Conservation (phyloP, 2,888 invertebrate species). For the Papilio demoleus region DNA sequence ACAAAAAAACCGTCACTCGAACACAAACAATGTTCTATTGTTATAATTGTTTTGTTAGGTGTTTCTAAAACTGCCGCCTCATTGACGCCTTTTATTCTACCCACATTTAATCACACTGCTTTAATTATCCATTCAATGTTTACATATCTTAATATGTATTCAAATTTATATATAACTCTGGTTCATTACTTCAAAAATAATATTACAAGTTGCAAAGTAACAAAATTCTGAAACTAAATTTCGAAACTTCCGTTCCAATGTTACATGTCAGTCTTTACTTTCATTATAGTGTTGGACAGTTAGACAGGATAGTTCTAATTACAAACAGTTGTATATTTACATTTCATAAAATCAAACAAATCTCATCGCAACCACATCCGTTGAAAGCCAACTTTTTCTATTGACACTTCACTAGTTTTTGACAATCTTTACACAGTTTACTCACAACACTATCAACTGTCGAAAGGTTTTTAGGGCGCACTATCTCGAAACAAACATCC, state of each 20-base stretch:
- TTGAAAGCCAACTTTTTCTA: slow-evolving; percentile 55
- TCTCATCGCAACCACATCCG: slow-evolving; percentile 68
- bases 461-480: slow-evolving; percentile 65
- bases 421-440: slow-evolving; percentile 49
- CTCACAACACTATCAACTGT: slow-evolving; percentile 66
- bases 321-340: slow-evolving; percentile 72
- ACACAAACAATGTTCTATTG: slow-evolving; percentile 77
- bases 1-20: slow-evolving; percentile 63
- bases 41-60: slow-evolving; percentile 73
- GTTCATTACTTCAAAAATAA: slow-evolving; percentile 11
- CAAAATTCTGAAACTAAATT: slow-evolving; percentile 66
- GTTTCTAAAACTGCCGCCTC: slow-evolving; percentile 66
- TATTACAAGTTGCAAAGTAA: slow-evolving; percentile 54
- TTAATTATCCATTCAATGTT: slow-evolving; percentile 52
- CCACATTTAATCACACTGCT: slow-evolving; percentile 60
- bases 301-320: slow-evolving; percentile 63
- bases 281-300: slow-evolving; percentile 69
- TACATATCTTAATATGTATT: background rate
- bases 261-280: slow-evolving; percentile 59
- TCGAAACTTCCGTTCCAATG: slow-evolving; percentile 68
- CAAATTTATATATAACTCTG: slow-evolving; percentile 23
- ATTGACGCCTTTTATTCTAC: slow-evolving; percentile 71
- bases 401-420: slow-evolving; percentile 64
- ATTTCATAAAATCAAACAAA: slow-evolving; percentile 72
- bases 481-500: slow-evolving; percentile 78